Evolutionary conservation across 2,113 vertebrate genomes (phyloP), one percentile per base, ranked within the genome.

Genomic region (Carassius auratus): DNA sequence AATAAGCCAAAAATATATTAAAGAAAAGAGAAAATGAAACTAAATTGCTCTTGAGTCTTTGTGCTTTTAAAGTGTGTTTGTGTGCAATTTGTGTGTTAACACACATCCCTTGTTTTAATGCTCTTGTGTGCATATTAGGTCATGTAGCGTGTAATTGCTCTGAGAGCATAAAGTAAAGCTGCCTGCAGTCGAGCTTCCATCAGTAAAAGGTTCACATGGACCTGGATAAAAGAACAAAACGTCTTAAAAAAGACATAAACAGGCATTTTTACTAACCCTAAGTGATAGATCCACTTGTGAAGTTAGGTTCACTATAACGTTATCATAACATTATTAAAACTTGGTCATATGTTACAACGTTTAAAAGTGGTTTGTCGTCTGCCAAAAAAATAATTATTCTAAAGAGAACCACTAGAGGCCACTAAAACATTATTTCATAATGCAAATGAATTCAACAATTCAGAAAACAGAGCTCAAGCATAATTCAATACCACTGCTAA

Each of bases 111-210:
- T 61, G 57, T 61, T 62, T 30, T 61, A 59, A 79, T 74, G 45
- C 69, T 64, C 14, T 64, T 76, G 68, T 9, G 55, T 0, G 81
- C 91, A 33, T 59, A 59, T 91, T 90, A 95, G 91, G 93, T 94
- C 93, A 95, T 95, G 90, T 95, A 95, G 83, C 93, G 92, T 36
- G 94, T 95, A 83, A 95, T 95, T 74, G 98, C 97, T 0, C 98
- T 90, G 26, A 99, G 94, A 13, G 96, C 96, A 0, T 99, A 99
- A 3, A 99, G 96, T 81, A 99, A 94, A 21, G 97, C 97, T 0
- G 97, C 98, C 90, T 99, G 97, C 91, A 98, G 94, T n/a, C 97
- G 95, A 0, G 98, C 97, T 91, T 99, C 98, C 91, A 98, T 94
- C 78, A 99, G 91, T 5, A 99, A 95, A 38, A 99, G 92, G 89